Conservation (phyloP, 2,113 vertebrate genomes). For the Lynx canadensis region DNA sequence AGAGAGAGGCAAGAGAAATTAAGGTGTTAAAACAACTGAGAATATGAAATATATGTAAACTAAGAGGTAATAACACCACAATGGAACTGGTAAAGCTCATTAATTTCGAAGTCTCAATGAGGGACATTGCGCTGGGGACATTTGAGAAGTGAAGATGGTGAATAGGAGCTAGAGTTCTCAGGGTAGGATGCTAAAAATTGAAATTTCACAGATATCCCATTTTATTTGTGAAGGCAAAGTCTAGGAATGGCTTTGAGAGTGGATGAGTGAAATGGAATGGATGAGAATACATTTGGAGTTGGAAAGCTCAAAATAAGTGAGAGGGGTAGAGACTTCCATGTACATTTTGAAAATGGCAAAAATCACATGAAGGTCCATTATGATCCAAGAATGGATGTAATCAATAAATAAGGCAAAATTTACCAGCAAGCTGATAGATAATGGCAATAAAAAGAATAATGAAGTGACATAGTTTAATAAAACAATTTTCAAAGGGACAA, state of each 20-base stretch:
- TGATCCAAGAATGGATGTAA: background rate
- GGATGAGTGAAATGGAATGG: background rate
- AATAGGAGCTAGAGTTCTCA: background rate
- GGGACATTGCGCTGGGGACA: background rate
- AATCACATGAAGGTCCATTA: background rate
- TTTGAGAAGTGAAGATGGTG: background rate
- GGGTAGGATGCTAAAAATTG: background rate
- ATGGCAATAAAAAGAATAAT: background rate
- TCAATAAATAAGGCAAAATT: background rate
- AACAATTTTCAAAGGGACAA: slow-evolving; percentile 12
- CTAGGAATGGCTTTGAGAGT: background rate
- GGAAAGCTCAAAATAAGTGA: background rate
- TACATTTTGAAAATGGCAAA: background rate
- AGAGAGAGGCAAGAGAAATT: background rate
- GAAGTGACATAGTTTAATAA: background rate
- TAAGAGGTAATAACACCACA: background rate
- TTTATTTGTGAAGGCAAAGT: background rate
- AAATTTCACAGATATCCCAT: background rate
- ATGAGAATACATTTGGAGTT: background rate
- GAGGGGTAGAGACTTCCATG: background rate
- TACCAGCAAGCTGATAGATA: background rate
- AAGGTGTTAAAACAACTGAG: background rate
- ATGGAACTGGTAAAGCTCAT: background rate
- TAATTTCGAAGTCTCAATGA: background rate
- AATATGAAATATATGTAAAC: background rate